These are phyloP conservation scores for Keiferia lycopersicella DNA, from an alignment of 2,888 invertebrate genomes.

Conservation along the genomic window DNA sequence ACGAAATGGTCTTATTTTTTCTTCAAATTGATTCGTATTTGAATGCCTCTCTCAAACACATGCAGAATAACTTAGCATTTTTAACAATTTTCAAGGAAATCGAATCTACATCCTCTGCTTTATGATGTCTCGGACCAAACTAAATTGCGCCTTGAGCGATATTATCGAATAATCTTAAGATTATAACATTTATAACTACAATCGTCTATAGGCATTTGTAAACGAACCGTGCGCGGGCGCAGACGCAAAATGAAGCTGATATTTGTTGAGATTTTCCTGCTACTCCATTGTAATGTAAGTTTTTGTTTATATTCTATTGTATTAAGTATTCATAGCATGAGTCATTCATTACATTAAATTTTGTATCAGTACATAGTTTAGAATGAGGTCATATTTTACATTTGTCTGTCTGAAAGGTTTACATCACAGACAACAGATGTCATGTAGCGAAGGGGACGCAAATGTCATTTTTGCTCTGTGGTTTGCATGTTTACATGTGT, in stretches of 20 bases:
- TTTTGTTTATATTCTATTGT: neutral
- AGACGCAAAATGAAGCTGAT: constrained; percentile 2
- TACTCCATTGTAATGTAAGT: constrained; percentile 3
- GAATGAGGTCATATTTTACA: too few species aligned
- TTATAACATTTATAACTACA: neutral
- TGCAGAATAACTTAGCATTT: neutral
- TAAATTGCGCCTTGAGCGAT: neutral
- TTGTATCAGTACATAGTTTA: too few species aligned
- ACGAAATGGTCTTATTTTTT: too few species aligned
- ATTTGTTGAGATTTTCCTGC: constrained; percentile 9
- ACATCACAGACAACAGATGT: too few species aligned
- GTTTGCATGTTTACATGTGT: too few species aligned
- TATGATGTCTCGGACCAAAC: neutral
- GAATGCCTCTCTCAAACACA: too few species aligned
- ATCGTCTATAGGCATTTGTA: constrained; percentile 3
- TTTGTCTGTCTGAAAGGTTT: too few species aligned
- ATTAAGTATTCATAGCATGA: neutral
- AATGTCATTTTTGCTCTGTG: too few species aligned
- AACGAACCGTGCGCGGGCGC: neutral
- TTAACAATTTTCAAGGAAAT: neutral
- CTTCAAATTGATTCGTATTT: too few species aligned
- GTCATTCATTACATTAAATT: too few species aligned
- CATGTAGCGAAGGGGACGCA: too few species aligned
- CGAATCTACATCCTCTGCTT: constrained; percentile 2
- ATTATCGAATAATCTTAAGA: neutral